phyloP scores from a whole-genome alignment of 2,797 vertebrate genomes.

The Pantherophis vulpinus region DNA sequence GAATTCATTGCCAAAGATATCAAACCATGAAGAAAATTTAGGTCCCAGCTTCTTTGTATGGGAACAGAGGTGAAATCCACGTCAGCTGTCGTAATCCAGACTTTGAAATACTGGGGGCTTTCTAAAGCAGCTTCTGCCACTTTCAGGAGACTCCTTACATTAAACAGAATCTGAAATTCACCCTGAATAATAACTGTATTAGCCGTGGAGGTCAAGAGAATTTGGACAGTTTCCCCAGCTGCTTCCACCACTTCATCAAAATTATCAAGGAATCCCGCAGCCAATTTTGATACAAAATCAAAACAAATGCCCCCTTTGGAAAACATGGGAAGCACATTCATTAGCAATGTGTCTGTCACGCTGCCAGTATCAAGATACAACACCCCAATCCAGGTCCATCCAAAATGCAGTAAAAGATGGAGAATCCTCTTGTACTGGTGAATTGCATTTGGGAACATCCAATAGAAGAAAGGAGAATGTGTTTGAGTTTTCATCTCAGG shows the following conservation, averaged over 20 bases:
- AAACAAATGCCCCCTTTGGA: not conserved
- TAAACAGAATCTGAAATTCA: not conserved
- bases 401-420: not conserved
- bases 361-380: not conserved
- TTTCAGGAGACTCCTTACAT: not conserved
- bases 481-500: not conserved
- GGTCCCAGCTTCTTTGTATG: not conserved
- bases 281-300: not conserved
- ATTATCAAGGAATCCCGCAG: not conserved
- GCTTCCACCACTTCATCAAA: not conserved
- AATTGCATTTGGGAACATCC: not conserved
- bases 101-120: too few relatives aligned
- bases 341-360: not conserved
- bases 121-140: too few relatives aligned
- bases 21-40: not conserved
- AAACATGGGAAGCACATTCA: not conserved
- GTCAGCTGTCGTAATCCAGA: not conserved
- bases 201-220: not conserved
- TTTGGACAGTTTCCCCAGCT: not conserved
- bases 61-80: not conserved
- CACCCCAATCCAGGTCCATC: not conserved
- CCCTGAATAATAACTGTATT: not conserved
- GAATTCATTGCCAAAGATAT: conserved; percentile 1
- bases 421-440: not conserved
- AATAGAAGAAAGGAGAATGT: not conserved